Conservation (phyloP, 2,113 vertebrate species). For the Drymodes brunneopygia region DNA sequence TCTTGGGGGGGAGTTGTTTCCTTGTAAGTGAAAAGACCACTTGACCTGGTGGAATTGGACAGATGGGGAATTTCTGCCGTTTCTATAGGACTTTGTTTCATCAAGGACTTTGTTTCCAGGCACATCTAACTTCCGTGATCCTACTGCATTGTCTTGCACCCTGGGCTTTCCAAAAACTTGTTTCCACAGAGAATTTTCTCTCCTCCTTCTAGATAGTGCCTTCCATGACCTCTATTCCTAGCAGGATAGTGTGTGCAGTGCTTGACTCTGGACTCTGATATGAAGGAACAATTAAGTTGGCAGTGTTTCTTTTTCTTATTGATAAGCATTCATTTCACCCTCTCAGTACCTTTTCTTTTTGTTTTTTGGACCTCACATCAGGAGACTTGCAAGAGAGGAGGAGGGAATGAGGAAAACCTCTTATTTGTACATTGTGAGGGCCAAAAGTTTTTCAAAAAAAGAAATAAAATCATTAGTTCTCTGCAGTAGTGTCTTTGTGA, state of each 20-base stretch:
- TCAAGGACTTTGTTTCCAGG: rapidly evolving
- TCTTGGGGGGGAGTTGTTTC: neutral
- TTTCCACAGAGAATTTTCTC: neutral
- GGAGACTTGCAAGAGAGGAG: neutral
- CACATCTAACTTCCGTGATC: neutral
- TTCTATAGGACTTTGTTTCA: neutral
- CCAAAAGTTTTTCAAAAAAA: neutral
- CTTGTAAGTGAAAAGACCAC: neutral
- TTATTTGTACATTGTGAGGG: neutral
- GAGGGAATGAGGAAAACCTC: neutral
- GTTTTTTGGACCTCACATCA: neutral
- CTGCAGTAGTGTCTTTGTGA: neutral
- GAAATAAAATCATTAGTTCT: neutral
- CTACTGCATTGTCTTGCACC: neutral
- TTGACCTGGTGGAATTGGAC: neutral
- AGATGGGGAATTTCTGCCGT: neutral
- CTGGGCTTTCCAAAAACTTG: neutral
- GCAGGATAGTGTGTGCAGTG: rapidly evolving
- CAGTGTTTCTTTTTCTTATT: neutral
- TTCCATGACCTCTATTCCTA: neutral
- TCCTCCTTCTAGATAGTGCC: neutral
- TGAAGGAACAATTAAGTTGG: neutral
- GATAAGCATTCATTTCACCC: neutral
- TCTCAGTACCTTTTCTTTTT: neutral
- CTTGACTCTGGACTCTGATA: neutral